Base-by-base conservation (phyloP, 2,113 vertebrate species). In the Symphodus melops region DNA sequence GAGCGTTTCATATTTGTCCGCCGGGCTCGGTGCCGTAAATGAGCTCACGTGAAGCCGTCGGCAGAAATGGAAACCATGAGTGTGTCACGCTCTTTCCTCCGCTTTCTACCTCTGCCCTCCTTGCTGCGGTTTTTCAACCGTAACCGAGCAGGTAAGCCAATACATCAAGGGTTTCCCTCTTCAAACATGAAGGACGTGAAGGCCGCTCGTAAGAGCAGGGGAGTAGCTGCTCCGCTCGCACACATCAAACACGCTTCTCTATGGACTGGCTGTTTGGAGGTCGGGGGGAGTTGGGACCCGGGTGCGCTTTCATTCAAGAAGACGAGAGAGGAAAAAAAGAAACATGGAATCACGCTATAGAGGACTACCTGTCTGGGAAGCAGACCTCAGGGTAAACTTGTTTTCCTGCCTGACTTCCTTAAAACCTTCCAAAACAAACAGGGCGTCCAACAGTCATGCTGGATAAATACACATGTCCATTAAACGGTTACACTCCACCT, bases 391-490 rank as follows among this genome's bases (percentile, higher is more conserved):
- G 79, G 86, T 91, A 92, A 94, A 93, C 89, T 90, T 91, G 91
- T 92, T 94, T 91, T 94, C 90, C 88, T 90, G 87, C 86, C 80
- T 83, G 65, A 92, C 91, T 94, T 94, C 93, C 93, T 93, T 81
- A 57, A 84, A 79, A 72, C 79, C 36, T 85, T 93, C 92, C 93
- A 95, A 94, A 92, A 92, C 88, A 93, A 95, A 94, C 91, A 94
- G 57, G 64, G 77, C 44, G 77, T 79, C 84, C 84, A 89, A 91
- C 77, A 92, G 86, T 90, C 86, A 82, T 62, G 80, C 85, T 91
- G 92, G 89, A 90, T 91, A 94, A 93, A 95, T 79, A 93, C 84
- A 92, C 90, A 72, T 81, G 86, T 80, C 88, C 82, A 89, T 89
- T 90, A 91, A 92, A 89, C 73, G 72, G 83, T 77, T 84, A 86